These are phyloP conservation scores for Meghimatium bilineatum DNA, from an alignment of 2,888 invertebrate species.

Conservation along the genomic window DNA sequence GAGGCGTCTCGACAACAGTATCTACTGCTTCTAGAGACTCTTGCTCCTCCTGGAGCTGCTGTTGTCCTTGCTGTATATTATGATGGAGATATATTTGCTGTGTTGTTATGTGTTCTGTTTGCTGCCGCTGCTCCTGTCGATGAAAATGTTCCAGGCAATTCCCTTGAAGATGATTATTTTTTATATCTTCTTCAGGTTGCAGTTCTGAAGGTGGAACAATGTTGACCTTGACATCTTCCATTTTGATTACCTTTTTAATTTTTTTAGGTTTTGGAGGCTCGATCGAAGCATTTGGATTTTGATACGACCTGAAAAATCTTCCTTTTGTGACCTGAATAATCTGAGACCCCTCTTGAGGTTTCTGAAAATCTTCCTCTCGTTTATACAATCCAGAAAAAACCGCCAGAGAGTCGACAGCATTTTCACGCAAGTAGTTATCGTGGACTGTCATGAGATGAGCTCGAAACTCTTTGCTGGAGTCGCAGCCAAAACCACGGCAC, in stretches of 20 bases:
- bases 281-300: constrained; percentile 30
- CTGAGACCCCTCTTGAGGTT: constrained; percentile 67
- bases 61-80: background rate
- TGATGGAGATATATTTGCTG: background rate
- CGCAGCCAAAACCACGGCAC: constrained; percentile 82
- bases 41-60: background rate
- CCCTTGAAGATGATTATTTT: background rate
- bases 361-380: constrained; percentile 61
- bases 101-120: background rate
- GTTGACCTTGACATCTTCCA: constrained; percentile 32
- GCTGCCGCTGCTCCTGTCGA: constrained; percentile 1
- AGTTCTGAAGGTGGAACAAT: constrained; percentile 43
- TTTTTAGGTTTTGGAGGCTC: constrained; percentile 41
- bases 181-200: background rate
- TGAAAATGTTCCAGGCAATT: background rate
- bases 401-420: constrained; percentile 62
- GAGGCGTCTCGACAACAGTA: constrained; percentile 17
- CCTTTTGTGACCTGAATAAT: constrained; percentile 66
- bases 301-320: constrained; percentile 53
- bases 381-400: constrained; percentile 68
- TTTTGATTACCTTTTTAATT: constrained; percentile 23
- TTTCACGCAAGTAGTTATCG: constrained; percentile 60
- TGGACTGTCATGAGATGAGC: constrained; percentile 83
- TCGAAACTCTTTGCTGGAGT: constrained; percentile 84
- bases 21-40: background rate